Evolutionary conservation across 2,888 invertebrate genomes (phyloP).

Genomic region (Dermolepida albohirtum): DNA sequence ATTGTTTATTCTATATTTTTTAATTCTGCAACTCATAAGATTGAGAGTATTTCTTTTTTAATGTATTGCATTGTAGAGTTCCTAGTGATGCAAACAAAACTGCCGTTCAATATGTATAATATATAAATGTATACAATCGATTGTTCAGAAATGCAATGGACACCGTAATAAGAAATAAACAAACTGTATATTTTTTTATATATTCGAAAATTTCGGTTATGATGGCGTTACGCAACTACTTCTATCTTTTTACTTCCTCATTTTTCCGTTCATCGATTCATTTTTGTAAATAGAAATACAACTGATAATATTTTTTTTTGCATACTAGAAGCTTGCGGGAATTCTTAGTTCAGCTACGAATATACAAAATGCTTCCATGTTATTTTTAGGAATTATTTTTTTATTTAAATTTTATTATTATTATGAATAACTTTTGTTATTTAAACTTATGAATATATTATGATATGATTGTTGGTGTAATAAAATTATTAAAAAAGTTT

Average conservation of each 20-base stretch:
- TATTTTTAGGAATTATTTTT: constrained; percentile 60
- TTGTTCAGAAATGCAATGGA: constrained; percentile 13
- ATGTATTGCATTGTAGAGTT: constrained; percentile 36
- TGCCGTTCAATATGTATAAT: constrained; percentile 36
- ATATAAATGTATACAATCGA: constrained; percentile 21
- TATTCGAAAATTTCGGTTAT: constrained; percentile 41
- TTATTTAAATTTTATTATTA: constrained; percentile 59
- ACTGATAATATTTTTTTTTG: constrained; percentile 53
- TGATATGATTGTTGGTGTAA: constrained; percentile 68
- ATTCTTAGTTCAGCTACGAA: constrained; percentile 58
- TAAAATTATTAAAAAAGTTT: constrained; percentile 61
- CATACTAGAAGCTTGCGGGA: constrained; percentile 58
- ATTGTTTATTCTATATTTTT: background rate
- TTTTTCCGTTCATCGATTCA: constrained; percentile 24
- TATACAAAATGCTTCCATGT: constrained; percentile 62
- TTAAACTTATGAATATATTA: constrained; percentile 66
- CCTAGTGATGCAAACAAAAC: constrained; percentile 26
- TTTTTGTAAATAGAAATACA: constrained; percentile 48
- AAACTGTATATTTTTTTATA: constrained; percentile 47
- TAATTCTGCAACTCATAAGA: constrained; percentile 5
- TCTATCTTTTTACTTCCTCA: constrained; percentile 46
- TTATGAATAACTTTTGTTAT: constrained; percentile 65
- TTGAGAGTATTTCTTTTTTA: constrained; percentile 29
- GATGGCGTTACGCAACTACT: constrained; percentile 46
- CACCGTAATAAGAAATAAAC: constrained; percentile 10